Evolutionary conservation across 2,113 vertebrate species (phyloP).

Genomic region (Sardina pilchardus): DNA sequence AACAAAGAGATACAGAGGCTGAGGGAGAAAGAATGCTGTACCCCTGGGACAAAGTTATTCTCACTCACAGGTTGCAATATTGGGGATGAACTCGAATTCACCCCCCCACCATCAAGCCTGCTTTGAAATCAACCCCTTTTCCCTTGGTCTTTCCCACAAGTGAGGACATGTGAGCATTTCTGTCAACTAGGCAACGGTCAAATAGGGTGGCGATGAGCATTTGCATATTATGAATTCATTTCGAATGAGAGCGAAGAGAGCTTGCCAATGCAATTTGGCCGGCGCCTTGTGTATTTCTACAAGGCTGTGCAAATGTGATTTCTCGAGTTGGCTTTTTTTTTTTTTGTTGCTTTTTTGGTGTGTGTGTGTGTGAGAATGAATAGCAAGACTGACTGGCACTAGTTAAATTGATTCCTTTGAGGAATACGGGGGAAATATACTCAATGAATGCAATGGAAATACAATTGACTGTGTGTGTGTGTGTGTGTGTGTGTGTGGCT

Average conservation of each 20-base stretch:
- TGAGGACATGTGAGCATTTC: neutral
- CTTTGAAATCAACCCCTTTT: constrained; percentile 21
- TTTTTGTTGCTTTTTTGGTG: neutral
- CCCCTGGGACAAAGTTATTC: neutral
- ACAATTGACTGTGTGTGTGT: neutral
- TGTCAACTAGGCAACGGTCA: neutral
- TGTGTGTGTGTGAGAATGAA: constrained; percentile 25
- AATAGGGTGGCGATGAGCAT: neutral
- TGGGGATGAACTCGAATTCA: neutral
- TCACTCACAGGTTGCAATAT: neutral
- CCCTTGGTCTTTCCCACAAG: neutral
- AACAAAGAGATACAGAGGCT: neutral
- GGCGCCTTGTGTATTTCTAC: neutral
- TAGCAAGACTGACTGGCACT: constrained; percentile 29
- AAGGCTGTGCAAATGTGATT: constrained; percentile 7
- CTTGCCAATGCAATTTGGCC: constrained; percentile 42
- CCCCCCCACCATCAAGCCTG: constrained; percentile 16
- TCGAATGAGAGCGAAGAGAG: constrained; percentile 38
- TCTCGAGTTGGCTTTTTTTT: neutral
- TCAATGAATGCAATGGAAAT: constrained; percentile 41
- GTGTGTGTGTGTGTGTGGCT: no score
- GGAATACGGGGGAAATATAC: constrained; percentile 26
- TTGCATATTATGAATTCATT: constrained; percentile 48
- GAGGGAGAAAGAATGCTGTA: neutral
- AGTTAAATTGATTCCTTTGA: neutral